phyloP scores from a whole-genome alignment of 1,140 invertebrate species.

The Araneus ventricosus region DNA sequence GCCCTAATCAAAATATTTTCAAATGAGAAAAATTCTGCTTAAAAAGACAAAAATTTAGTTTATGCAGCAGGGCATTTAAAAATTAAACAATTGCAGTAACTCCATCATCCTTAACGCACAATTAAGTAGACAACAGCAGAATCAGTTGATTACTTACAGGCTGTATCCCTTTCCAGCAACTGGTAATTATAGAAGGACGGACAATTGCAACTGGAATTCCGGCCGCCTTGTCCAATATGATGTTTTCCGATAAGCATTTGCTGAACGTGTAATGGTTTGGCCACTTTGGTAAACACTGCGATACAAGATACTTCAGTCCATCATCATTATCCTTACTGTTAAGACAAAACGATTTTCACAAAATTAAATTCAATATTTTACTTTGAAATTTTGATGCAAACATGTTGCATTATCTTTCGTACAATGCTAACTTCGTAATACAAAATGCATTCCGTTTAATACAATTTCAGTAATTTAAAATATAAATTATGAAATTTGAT shows the following conservation, averaged over 20 bases:
- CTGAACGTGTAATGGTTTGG: conserved; percentile 94
- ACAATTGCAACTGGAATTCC: conserved; percentile 87
- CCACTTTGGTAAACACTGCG: conserved; percentile 83
- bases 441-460: background rate
- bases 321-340: conserved; percentile 40
- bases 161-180: conserved; percentile 79
- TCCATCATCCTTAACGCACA: no score
- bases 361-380: background rate
- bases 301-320: conserved; percentile 4
- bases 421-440: no score
- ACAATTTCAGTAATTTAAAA: background rate
- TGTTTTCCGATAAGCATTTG: conserved; percentile 89
- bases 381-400: background rate
- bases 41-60: no score
- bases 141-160: conserved; percentile 38
- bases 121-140: no score
- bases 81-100: background rate
- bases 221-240: conserved; percentile 85
- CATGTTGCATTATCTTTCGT: no score
- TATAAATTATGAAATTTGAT: background rate
- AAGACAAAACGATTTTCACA: background rate
- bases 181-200: conserved; percentile 90
- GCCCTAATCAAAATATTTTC: background rate
- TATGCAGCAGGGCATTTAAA: no score
- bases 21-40: background rate